Percentiles rank a stretch among this genome's conserved stretches.
phyloP scores from a whole-genome alignment of 53 echinoderm and acorn worm species.

The Crossaster papposus region DNA sequence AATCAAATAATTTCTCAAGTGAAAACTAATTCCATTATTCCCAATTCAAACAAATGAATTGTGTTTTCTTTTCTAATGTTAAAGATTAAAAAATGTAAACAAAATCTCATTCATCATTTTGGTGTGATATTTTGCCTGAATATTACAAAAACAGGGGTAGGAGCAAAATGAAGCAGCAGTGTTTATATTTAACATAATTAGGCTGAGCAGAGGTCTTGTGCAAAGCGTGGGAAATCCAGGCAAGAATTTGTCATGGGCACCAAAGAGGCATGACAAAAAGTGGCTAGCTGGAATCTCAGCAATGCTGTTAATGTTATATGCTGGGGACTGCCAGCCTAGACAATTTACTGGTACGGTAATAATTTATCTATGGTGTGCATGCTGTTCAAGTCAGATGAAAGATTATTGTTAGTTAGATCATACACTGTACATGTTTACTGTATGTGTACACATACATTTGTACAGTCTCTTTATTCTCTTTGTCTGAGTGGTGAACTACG shows the following conservation, averaged over 20 bases:
- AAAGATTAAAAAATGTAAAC: neutral
- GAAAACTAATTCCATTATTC: neutral
- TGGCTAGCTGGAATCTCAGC: conserved; percentile 55
- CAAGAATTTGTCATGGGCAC: conserved; percentile 44
- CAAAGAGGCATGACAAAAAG: conserved; percentile 40
- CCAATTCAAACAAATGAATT: no score
- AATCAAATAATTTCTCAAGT: neutral
- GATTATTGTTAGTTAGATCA: neutral
- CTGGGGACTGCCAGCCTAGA: conserved; percentile 23
- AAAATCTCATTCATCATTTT: neutral
- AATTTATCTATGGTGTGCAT: conserved; percentile 29
- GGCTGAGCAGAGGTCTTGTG: conserved; percentile 42
- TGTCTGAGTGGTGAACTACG: neutral
- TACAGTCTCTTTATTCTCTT: neutral
- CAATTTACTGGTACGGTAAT: conserved; percentile 46
- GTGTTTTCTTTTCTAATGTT: no score
- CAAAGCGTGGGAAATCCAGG: conserved; percentile 53
- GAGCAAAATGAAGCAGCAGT: conserved; percentile 17
- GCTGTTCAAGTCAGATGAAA: neutral
- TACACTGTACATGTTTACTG: neutral
- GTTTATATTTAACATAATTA: conserved; percentile 64
- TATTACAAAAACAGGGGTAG: neutral
- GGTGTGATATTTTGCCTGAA: neutral
- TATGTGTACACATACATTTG: neutral
- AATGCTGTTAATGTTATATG: conserved; percentile 60